These are phyloP conservation scores for Cheilosia urbana DNA, from an alignment of 2,888 invertebrate species.

Conservation along the genomic window DNA sequence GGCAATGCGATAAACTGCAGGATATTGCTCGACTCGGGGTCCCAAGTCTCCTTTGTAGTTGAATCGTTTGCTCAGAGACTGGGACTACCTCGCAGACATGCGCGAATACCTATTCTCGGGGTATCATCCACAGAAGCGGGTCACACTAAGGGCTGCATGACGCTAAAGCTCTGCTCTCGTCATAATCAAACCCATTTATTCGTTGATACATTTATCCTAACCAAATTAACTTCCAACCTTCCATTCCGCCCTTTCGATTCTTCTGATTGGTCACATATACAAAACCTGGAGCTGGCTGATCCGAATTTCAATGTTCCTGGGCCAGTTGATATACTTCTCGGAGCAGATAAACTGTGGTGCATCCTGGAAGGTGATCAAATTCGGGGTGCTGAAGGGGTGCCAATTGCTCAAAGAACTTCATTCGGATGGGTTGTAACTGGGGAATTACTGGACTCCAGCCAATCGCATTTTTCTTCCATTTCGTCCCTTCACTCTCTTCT, in stretches of 20 bases:
- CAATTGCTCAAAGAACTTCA: slow-evolving; percentile 45
- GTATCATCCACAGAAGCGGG: no score
- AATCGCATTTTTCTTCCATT: slow-evolving; percentile 11
- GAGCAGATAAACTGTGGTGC: slow-evolving; percentile 58
- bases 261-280: background rate
- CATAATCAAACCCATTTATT: no score
- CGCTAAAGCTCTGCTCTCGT: no score
- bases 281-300: slow-evolving; percentile 47
- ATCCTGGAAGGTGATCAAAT: slow-evolving; percentile 50
- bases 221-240: slow-evolving; percentile 1
- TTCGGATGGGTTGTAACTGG: slow-evolving; percentile 67
- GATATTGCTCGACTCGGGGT: no score
- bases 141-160: no score
- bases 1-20: no score
- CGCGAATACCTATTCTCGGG: no score
- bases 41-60: no score
- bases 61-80: no score
- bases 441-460: background rate
- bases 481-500: slow-evolving; percentile 33
- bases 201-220: background rate
- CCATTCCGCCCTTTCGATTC: background rate
- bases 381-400: slow-evolving; percentile 1
- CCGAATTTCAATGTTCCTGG: slow-evolving; percentile 57
- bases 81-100: no score
- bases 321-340: slow-evolving; percentile 59